Evolutionary conservation across 2,113 vertebrate species (phyloP), one percentile per base, ranked within the genome.

Genomic region (Suncus etruscus): DNA sequence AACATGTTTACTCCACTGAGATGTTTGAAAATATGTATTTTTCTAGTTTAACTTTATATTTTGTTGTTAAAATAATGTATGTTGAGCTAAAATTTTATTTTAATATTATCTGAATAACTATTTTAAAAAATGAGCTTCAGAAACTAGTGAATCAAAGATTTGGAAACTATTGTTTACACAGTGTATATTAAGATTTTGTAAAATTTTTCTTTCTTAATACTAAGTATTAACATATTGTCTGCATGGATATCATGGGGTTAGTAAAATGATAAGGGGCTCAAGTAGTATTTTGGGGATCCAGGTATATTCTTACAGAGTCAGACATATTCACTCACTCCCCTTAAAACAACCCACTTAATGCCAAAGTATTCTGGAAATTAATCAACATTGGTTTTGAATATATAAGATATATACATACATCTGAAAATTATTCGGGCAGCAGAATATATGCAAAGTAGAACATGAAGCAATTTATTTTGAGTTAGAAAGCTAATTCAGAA

Each of bases 1-100:
- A 50, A 58, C 27, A 1, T 32, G 47, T 86, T 96, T 95, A 96
- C 94, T 94, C 91, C 95, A 94, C 85, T 32, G 9, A 58, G 39
- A 93, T 96, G 27, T 79, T 68, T 2, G 6, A 63, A 70, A 87
- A 77, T 89, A 69, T 48, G 9, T 32, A 50, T 48, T 6, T 88
- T 39, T 75, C 6, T 66, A 82, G 24, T 70, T 47, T n/a, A 93
- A 10, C 24, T 54, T n/a, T 87, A 8, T 0, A 11, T 45, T 94
- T 20, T 50, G 1, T 75, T 87, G 11, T 51, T 75, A 11, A 14
- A 14, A 48, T 48, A 9, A 79, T 51, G 3, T 63, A 24, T 29
- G 45, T 18, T 68, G 22, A 48, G 27, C 73, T 61, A 39, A 69
- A 32, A 54, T 50, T 54, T 76, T 66, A 47, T 86, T 18, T 92